Conservation (phyloP, 1,140 invertebrate genomes). For the Drosophila repleta region DNA sequence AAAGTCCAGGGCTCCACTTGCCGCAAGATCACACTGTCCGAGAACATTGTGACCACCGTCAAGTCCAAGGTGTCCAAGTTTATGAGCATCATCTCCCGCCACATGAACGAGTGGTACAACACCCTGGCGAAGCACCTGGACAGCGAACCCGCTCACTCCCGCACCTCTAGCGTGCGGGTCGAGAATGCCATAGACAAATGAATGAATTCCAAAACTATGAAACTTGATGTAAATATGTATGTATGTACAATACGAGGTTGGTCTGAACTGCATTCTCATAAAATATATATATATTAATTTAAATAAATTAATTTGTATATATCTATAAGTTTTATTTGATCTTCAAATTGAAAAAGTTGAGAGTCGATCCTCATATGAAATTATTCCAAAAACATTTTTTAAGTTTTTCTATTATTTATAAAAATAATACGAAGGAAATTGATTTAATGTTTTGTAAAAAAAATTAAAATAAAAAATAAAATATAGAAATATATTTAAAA, state of each 20-base stretch:
- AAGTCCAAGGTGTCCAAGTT: conserved; percentile 69
- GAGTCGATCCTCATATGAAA: too few species aligned
- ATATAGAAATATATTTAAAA: neutral
- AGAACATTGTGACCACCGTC: conserved; percentile 61
- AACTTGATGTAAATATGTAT: conserved; percentile 67
- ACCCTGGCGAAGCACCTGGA: conserved; percentile 70
- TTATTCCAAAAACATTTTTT: neutral
- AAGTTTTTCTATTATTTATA: conserved; percentile 35
- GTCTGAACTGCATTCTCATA: too few species aligned
- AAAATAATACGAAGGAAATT: conserved; percentile 32
- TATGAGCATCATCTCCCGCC: conserved; percentile 66
- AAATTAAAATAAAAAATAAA: neutral
- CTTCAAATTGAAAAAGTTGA: too few species aligned
- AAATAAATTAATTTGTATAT: too few species aligned
- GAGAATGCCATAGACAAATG: conserved; percentile 48
- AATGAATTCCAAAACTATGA: neutral
- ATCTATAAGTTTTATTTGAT: too few species aligned
- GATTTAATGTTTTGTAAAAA: conserved; percentile 4
- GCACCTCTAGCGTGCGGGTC: neutral
- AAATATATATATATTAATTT: too few species aligned
- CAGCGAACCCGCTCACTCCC: neutral
- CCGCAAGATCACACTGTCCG: conserved; percentile 34
- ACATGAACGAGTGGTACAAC: conserved; percentile 78
- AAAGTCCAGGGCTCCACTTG: neutral
- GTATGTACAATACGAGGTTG: conserved; percentile 46